Conservation (phyloP, 2,797 vertebrate genomes). For the Epinephelus coioides region DNA sequence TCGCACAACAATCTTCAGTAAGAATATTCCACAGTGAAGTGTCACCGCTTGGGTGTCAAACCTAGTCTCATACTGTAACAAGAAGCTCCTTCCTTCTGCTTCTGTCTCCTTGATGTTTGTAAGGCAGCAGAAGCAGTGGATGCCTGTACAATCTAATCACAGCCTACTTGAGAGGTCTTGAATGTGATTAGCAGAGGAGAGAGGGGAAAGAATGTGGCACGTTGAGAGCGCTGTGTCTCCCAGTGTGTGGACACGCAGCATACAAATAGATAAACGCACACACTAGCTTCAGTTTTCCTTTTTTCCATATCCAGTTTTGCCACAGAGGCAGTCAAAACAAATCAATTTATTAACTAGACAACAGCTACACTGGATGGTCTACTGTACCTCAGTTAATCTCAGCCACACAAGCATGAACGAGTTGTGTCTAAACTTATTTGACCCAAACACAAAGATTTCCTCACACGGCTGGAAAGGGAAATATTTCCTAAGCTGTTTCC, state of each 20-base stretch:
- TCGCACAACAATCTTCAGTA: not conserved
- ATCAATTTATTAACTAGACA: not conserved
- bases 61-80: not conserved
- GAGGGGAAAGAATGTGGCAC: slow-evolving; percentile 67
- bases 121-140: slow-evolving; percentile 53
- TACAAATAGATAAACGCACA: slow-evolving; percentile 34
- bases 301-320: not conserved
- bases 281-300: not conserved
- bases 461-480: not conserved
- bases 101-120: slow-evolving; percentile 27
- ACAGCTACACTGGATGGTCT: not conserved
- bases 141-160: slow-evolving; percentile 82
- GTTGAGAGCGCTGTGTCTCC: slow-evolving; percentile 23
- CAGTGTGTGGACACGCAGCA: slow-evolving; percentile 14
- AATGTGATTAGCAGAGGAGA: slow-evolving; percentile 70
- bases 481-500: not conserved
- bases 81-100: slow-evolving; percentile 12
- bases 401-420: not conserved
- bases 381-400: not conserved
- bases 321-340: not conserved
- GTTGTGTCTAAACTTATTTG: not conserved
- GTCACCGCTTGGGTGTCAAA: not conserved
- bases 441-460: slow-evolving; percentile 21
- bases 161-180: slow-evolving; percentile 72
- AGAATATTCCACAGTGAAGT: not conserved